These are phyloP conservation scores for Megastigmus dorsalis DNA, from an alignment of 2,888 invertebrate species.

Conservation along the genomic window DNA sequence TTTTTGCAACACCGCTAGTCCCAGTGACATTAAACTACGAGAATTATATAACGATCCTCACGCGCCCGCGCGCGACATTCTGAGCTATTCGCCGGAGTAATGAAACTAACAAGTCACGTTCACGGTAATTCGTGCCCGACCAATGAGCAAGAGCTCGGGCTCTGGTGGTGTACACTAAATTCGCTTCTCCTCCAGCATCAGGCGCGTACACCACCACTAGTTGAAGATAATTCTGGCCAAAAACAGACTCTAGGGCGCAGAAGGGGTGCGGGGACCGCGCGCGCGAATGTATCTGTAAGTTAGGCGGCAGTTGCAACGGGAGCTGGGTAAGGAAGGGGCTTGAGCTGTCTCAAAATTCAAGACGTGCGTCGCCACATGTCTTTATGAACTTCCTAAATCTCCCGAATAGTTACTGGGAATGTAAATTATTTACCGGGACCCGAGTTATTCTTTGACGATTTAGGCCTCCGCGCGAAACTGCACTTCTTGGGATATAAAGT, in stretches of 20 bases:
- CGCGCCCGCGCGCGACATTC: neutral
- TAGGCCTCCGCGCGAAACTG: no score
- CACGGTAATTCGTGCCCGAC: slow-evolving; percentile 32
- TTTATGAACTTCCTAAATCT: slow-evolving; percentile 44
- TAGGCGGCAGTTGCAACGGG: slow-evolving; percentile 12
- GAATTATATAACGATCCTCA: slow-evolving; percentile 1
- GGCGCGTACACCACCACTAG: neutral
- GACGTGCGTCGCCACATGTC: slow-evolving; percentile 34
- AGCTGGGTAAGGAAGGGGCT: no score
- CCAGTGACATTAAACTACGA: slow-evolving; percentile 14
- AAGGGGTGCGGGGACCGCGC: neutral
- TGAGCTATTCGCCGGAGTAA: slow-evolving; percentile 26
- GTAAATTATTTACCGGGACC: slow-evolving; percentile 29
- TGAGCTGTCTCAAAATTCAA: slow-evolving; percentile 29
- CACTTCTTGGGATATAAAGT: no score
- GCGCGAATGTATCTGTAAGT: slow-evolving; percentile 8
- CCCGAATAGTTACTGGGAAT: slow-evolving; percentile 6
- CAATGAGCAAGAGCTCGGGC: slow-evolving; percentile 15
- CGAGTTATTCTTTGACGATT: no score
- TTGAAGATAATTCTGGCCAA: slow-evolving; percentile 24
- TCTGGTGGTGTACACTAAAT: no score
- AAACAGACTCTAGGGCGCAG: neutral
- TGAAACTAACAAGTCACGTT: slow-evolving; percentile 50
- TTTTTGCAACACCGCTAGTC: no score
- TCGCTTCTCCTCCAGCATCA: neutral